Base-by-base conservation (phyloP, 2,888 invertebrate species). In the Cantharis rufa region DNA sequence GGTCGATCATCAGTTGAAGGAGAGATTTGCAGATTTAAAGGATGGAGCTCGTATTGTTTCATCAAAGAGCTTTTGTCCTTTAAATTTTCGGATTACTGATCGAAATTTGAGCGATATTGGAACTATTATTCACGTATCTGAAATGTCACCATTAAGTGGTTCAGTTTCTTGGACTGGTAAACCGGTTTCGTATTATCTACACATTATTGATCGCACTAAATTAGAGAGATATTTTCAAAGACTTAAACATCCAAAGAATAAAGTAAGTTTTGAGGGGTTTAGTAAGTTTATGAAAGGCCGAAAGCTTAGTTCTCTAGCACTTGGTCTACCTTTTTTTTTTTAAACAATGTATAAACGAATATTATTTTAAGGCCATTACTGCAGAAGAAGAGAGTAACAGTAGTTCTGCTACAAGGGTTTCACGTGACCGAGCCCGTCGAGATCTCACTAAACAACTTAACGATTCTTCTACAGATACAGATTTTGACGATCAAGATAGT, bases 111-210 rank as follows among this genome's bases (percentile, higher is more conserved):
- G 96, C 89, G 98, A 99, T 90, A 98, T 99, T 87, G 98, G 98
- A 82, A 97, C 98, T 80, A 99, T 99, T 85, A 98, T 99, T 96
- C 97, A 98, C 88, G 98, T 99, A 63, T 95, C 95, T 81, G 98
- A 98, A 90, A 95, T 99, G 93, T 95, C 97, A 80, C 98, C 98
- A 15, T 90, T 98, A 80, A 93, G 95, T 86, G 98, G 98, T 81
- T 98, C 98, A 11, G 99, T 99, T 78, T 99, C 99, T 15, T 99
- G 99, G 99, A 99, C 99, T 78, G 97, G 97, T 81, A 98, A 98
- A 89, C 97, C 98, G 71, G 99, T 99, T 84, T 97, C 98, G 81
- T 99, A 99, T 91, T 99, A 97, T 90, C 92, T 99, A 84, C 99
- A 99, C 90, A 94, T 96, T 85, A 98, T 99, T 87, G 99, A 99